Percentiles rank a stretch among this genome's conserved stretches.
Evolutionary conservation across 2,113 vertebrate genomes (phyloP).

Genomic region (Nibea albiflora): DNA sequence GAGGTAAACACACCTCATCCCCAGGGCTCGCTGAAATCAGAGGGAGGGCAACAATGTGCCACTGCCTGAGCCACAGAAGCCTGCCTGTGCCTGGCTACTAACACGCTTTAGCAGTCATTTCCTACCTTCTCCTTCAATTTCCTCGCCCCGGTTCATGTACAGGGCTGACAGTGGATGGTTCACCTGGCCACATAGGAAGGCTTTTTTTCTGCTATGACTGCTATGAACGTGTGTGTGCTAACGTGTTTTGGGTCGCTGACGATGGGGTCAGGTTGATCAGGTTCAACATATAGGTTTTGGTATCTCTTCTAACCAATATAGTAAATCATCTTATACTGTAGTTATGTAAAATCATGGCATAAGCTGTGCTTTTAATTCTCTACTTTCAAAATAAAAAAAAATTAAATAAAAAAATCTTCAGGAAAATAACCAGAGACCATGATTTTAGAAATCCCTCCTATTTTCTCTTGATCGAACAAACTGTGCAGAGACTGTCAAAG

Average conservation of each 20-base stretch:
- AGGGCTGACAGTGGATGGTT: constrained; percentile 70
- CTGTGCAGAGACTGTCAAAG: constrained; percentile 8
- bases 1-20: constrained; percentile 77
- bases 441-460: background rate
- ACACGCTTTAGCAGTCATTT: constrained; percentile 82
- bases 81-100: constrained; percentile 70
- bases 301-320: background rate
- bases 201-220: constrained; percentile 46
- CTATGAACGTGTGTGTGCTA: constrained; percentile 39
- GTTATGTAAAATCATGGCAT: background rate
- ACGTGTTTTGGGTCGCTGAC: constrained; percentile 47
- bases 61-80: constrained; percentile 75
- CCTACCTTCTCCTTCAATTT: constrained; percentile 85
- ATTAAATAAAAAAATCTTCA: background rate
- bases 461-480: background rate
- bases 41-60: constrained; percentile 74
- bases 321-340: background rate
- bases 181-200: constrained; percentile 64
- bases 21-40: constrained; percentile 68
- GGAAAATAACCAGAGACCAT: background rate
- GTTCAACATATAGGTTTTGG: constrained; percentile 22
- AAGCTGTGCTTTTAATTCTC: background rate
- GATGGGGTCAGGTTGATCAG: constrained; percentile 43
- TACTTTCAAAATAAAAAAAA: too few relatives aligned
- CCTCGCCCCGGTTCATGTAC: constrained; percentile 72